Evolutionary conservation across 2,797 vertebrate species (phyloP).

Genomic region (Phalanger gymnotis): DNA sequence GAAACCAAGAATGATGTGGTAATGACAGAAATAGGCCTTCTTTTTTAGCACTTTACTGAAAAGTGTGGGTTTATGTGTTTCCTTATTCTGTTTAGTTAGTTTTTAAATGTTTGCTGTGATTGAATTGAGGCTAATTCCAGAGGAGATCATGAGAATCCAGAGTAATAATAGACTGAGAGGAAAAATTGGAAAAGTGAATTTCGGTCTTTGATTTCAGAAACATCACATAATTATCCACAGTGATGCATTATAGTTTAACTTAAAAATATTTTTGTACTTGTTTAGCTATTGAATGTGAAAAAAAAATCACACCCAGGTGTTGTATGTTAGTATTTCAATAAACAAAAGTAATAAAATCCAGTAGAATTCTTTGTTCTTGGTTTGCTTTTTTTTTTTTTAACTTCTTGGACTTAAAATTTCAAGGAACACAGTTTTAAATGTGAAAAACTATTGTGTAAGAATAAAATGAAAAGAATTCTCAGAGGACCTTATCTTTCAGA

Average conservation of each 20-base stretch:
- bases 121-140: slow-evolving; percentile 95
- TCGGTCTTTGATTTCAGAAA: background rate
- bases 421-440: slow-evolving; percentile 50
- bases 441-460: slow-evolving; percentile 26
- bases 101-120: slow-evolving; percentile 92
- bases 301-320: slow-evolving; percentile 31
- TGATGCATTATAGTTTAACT: slow-evolving; percentile 43
- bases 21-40: slow-evolving; percentile 90
- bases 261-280: slow-evolving; percentile 66
- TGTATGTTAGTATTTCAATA: slow-evolving; percentile 39
- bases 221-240: slow-evolving; percentile 42
- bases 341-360: slow-evolving; percentile 49
- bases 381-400: slow-evolving; percentile 36
- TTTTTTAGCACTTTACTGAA: slow-evolving; percentile 89
- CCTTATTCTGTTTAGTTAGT: slow-evolving; percentile 91
- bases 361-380: slow-evolving; percentile 27
- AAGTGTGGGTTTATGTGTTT: slow-evolving; percentile 95
- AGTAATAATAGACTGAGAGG: slow-evolving; percentile 80
- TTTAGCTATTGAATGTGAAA: slow-evolving; percentile 34
- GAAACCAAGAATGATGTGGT: slow-evolving; percentile 87
- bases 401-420: slow-evolving; percentile 36
- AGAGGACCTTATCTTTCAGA: background rate
- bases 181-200: background rate
- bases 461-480: background rate
- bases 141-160: slow-evolving; percentile 96